Evolutionary conservation across 2,113 vertebrate species (phyloP), one percentile per base, ranked within the genome.

Genomic region (Sceloporus tristichus): DNA sequence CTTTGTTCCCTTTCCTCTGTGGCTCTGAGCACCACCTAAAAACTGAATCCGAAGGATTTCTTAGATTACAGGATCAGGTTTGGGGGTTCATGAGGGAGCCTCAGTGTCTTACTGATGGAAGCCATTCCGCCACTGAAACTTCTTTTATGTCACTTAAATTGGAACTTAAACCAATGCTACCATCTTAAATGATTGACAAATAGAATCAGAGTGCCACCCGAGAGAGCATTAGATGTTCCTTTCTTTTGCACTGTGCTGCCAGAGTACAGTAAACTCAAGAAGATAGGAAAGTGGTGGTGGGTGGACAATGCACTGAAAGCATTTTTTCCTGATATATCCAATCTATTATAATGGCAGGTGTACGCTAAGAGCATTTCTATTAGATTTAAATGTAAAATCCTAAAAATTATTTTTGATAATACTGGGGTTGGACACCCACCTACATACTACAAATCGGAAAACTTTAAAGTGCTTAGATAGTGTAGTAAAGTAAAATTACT

Each of bases 281-380:
- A 11, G 68, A 29, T 27, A 25, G 29, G 76, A 29, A 11, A 29
- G 10, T 70, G 70, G n/a, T 3, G 27, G 68, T 27, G 68, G 25
- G 27, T 71, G 68, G 9, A 42, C 18, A 42, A 76, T 4, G 25
- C 80, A 65, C 23, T 66, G 42, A 40, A 66, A 66, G 38, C 59
- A 65, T 40, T 40, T 29, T 29, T 19, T 68, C 1, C 79, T 86
- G 79, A 5, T 56, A 73, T 1, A 0, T 84, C n/a, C 0, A 38
- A 11, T 6, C 59, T 89, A 0, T 79, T 82, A 79, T 66, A 74
- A 7, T 74, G 1, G 1, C 11, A 80, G 27, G 59, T 84, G 78
- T 74, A 87, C 2, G 76, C 5, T 19, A 75, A 14, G 65, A 90
- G 87, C 0, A 59, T 76, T 85, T 91, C 19, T 53, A 9, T 38